These are phyloP conservation scores for Muscicapa adusta DNA, from an alignment of 2,113 vertebrate species.

Conservation along the genomic window DNA sequence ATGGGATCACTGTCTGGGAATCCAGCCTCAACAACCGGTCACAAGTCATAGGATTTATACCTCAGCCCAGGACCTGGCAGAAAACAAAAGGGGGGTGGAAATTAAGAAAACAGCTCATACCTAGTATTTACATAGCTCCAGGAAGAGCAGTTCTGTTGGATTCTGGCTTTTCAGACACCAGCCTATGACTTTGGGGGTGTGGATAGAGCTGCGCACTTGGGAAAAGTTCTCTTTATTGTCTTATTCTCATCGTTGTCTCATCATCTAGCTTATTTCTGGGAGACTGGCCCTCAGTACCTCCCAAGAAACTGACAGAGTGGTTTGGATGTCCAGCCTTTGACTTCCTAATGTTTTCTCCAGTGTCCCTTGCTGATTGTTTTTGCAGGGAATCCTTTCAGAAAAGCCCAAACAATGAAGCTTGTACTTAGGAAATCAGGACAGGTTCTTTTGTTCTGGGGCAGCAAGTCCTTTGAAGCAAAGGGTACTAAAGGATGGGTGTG, in stretches of 20 bases:
- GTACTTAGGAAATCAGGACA: background rate
- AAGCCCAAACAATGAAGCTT: background rate
- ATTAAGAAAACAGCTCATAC: background rate
- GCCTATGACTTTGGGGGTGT: fast-evolving
- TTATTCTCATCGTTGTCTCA: background rate
- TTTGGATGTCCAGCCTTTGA: background rate
- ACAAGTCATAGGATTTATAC: background rate
- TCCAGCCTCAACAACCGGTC: background rate
- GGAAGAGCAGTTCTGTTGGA: background rate
- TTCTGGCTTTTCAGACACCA: background rate
- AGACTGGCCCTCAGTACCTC: background rate
- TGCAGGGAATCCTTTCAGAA: background rate
- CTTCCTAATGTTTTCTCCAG: background rate
- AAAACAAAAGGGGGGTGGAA: background rate
- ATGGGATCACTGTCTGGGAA: background rate
- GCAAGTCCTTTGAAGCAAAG: background rate
- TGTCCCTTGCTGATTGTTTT: background rate
- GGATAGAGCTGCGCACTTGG: background rate
- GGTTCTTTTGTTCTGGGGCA: background rate
- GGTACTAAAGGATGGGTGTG: background rate
- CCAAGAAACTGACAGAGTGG: background rate
- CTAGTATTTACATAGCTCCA: background rate
- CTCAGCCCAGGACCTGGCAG: background rate
- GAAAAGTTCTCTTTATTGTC: background rate
- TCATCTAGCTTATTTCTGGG: background rate